Percentiles rank a stretch among this genome's conserved stretches.
phyloP scores from a whole-genome alignment of 2,888 invertebrate genomes.

The Tigriopus californicus region DNA sequence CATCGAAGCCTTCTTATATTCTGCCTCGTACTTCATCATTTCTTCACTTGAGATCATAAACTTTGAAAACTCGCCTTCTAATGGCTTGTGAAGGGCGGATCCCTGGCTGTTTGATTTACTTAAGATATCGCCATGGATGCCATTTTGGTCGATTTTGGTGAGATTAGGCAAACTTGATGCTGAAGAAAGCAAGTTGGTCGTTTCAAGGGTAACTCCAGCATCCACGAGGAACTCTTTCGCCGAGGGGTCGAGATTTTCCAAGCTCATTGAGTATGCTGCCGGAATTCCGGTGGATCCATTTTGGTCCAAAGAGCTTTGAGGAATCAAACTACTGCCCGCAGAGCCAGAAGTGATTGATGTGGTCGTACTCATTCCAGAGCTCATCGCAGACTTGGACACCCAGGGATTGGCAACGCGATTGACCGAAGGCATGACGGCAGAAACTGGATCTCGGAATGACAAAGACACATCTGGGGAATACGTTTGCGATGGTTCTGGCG shows the following conservation, averaged over 20 bases:
- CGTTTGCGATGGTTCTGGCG: background rate
- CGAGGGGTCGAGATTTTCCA: constrained; percentile 21
- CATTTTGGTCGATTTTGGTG: background rate
- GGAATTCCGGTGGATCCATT: background rate
- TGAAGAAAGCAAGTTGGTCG: constrained; percentile 15
- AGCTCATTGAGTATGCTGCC: constrained; percentile 16
- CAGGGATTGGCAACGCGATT: background rate
- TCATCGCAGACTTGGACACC: background rate
- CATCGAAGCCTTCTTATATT: background rate
- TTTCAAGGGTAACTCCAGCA: constrained; percentile 22
- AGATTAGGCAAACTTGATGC: constrained; percentile 6
- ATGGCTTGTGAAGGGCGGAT: background rate
- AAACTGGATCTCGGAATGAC: background rate
- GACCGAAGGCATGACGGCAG: no score
- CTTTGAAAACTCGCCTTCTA: constrained; percentile 1
- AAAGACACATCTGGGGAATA: background rate
- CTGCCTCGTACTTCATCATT: background rate
- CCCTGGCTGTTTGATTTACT: background rate
- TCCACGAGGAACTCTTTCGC: constrained; percentile 23
- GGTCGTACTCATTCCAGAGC: no score
- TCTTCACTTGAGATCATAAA: background rate
- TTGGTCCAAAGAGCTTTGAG: constrained; percentile 20
- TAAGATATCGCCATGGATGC: background rate
- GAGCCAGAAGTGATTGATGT: background rate
- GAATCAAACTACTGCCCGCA: background rate